phyloP scores from a whole-genome alignment of 2,888 invertebrate genomes.

The Gibbula magus region DNA sequence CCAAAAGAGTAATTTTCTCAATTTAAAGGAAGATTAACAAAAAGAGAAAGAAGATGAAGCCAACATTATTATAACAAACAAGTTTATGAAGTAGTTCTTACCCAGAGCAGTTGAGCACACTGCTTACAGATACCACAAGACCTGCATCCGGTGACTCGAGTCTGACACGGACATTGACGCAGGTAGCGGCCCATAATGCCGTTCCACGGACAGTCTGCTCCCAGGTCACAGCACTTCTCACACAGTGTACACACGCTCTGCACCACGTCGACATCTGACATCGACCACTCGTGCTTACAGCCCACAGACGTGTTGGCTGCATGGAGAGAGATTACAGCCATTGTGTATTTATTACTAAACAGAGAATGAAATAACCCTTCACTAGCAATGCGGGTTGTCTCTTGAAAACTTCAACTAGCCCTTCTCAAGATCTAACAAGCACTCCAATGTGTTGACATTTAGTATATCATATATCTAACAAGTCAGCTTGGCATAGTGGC shows the following conservation, averaged over 20 bases:
- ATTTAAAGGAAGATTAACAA: too few relatives aligned
- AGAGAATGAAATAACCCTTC: too few relatives aligned
- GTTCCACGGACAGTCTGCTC: slow-evolving; percentile 55
- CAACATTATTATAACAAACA: background rate
- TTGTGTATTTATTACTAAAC: background rate
- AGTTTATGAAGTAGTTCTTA: slow-evolving; percentile 31
- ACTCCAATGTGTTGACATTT: too few relatives aligned
- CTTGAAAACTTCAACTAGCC: too few relatives aligned
- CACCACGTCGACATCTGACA: slow-evolving; percentile 35
- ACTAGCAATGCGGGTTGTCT: too few relatives aligned
- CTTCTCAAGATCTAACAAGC: too few relatives aligned
- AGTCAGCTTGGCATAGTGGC: too few relatives aligned
- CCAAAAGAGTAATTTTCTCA: too few relatives aligned
- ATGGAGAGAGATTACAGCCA: slow-evolving; percentile 7
- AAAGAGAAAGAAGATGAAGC: background rate
- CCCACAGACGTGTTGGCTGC: slow-evolving; percentile 65
- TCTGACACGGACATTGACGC: slow-evolving; percentile 57
- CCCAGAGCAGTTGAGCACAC: slow-evolving; percentile 63
- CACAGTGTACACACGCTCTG: slow-evolving; percentile 65
- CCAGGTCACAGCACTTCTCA: slow-evolving; percentile 58
- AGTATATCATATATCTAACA: too few relatives aligned
- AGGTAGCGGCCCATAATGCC: slow-evolving; percentile 54
- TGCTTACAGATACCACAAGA: slow-evolving; percentile 63
- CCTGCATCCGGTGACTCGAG: slow-evolving; percentile 54
- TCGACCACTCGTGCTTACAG: slow-evolving; percentile 59